These are phyloP conservation scores for Gymnoscopelus microlampas DNA, from an alignment of 2,797 vertebrate genomes.

Conservation along the genomic window DNA sequence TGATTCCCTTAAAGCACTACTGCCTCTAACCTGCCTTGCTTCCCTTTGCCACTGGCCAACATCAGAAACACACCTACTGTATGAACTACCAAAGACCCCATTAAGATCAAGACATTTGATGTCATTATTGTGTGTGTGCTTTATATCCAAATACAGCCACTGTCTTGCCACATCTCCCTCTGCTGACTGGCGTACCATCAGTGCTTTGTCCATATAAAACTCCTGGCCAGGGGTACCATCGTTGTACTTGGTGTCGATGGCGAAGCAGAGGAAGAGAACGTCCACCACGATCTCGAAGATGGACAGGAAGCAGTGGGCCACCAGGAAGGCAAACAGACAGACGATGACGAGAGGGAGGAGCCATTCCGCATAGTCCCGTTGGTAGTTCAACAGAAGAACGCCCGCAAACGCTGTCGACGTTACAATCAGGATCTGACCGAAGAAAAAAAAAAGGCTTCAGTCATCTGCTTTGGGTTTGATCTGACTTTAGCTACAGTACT, in stretches of 20 bases:
- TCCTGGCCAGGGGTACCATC: conserved; percentile 94
- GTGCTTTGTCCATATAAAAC: conserved; percentile 99
- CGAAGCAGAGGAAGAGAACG: conserved; percentile 97
- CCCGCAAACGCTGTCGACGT: conserved; percentile 92
- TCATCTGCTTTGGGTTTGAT: not conserved
- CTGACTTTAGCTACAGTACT: too few relatives aligned
- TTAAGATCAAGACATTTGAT: too few relatives aligned
- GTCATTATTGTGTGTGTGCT: too few relatives aligned
- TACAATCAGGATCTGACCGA: conserved; percentile 89
- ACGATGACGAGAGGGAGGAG: conserved; percentile 94
- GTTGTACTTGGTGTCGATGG: conserved; percentile 97
- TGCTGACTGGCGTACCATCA: conserved; percentile 84
- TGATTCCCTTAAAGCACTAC: too few relatives aligned
- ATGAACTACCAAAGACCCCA: too few relatives aligned
- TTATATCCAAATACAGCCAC: too few relatives aligned
- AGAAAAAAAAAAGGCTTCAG: not conserved
- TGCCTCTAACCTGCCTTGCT: too few relatives aligned
- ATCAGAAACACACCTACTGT: too few relatives aligned
- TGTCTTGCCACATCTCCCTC: too few relatives aligned
- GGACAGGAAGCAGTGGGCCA: conserved; percentile 98
- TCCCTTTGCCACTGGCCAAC: too few relatives aligned
- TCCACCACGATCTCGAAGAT: conserved; percentile 98
- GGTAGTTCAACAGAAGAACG: conserved; percentile 94
- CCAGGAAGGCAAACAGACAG: conserved; percentile 96
- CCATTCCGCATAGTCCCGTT: conserved; percentile 94